Evolutionary conservation across 2,113 vertebrate species (phyloP).

Genomic region (Pseudorhombus dupliciocellatus): DNA sequence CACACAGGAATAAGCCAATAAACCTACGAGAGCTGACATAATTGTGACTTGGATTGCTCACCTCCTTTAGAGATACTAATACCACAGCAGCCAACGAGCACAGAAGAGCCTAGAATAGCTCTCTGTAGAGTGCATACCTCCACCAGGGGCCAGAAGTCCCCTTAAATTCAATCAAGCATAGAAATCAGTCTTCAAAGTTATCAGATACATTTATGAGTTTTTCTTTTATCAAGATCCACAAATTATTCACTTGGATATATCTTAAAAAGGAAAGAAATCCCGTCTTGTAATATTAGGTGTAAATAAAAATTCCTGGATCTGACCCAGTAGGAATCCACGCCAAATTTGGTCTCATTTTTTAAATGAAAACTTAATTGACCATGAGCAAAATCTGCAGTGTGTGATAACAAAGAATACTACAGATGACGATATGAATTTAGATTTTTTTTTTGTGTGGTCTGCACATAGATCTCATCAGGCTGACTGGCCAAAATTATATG

Average conservation of each 20-base stretch:
- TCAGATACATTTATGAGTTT: background rate
- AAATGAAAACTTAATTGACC: constrained; percentile 21
- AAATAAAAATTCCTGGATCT: no score
- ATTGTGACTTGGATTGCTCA: constrained; percentile 13
- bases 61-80: constrained; percentile 27
- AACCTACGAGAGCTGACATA: constrained; percentile 1
- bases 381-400: background rate
- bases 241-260: no score
- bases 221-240: background rate
- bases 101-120: background rate
- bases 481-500: no score
- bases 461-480: background rate
- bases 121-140: background rate
- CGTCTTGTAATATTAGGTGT: no score
- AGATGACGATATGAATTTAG: background rate
- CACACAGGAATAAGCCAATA: constrained; percentile 19
- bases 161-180: background rate
- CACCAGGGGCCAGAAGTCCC: background rate
- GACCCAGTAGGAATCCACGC: no score
- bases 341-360: background rate
- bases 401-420: background rate
- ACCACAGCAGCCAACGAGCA: constrained; percentile 2
- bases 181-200: no score
- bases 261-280: no score
- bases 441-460: no score